phyloP scores from a whole-genome alignment of 1,140 invertebrate genomes.

The Orchesella cincta region DNA sequence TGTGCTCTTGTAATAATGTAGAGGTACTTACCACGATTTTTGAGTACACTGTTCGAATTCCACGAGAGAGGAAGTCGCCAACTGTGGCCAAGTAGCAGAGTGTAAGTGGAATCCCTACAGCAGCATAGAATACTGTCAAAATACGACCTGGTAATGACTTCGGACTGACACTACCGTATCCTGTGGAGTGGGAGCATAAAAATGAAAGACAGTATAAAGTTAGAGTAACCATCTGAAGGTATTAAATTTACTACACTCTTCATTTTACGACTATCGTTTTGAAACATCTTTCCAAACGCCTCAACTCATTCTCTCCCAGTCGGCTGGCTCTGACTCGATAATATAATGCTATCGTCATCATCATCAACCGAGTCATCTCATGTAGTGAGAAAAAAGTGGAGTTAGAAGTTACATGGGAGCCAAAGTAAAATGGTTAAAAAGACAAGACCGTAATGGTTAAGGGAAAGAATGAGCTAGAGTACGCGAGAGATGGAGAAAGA shows the following conservation, averaged over 20 bases:
- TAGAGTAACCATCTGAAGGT: too few relatives aligned
- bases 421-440: too few relatives aligned
- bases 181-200: constrained; percentile 30
- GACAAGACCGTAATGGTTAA: not conserved
- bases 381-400: not conserved
- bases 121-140: constrained; percentile 49
- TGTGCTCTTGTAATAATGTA: not conserved
- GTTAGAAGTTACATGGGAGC: not conserved
- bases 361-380: not conserved
- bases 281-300: too few relatives aligned
- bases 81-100: constrained; percentile 47
- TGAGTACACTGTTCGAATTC: constrained; percentile 46
- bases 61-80: constrained; percentile 45
- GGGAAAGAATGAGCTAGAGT: not conserved
- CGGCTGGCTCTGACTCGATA: too few relatives aligned
- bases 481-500: not conserved
- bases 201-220: too few relatives aligned
- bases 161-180: constrained; percentile 48
- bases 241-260: not conserved
- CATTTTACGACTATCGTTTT: not conserved
- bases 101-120: constrained; percentile 47
- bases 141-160: constrained; percentile 47
- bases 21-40: constrained; percentile 42
- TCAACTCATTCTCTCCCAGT: too few relatives aligned
- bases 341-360: not conserved